Evolutionary conservation across 2,113 vertebrate species (phyloP), one percentile per base, ranked within the genome.

Genomic region (Anarrhichthys ocellatus): DNA sequence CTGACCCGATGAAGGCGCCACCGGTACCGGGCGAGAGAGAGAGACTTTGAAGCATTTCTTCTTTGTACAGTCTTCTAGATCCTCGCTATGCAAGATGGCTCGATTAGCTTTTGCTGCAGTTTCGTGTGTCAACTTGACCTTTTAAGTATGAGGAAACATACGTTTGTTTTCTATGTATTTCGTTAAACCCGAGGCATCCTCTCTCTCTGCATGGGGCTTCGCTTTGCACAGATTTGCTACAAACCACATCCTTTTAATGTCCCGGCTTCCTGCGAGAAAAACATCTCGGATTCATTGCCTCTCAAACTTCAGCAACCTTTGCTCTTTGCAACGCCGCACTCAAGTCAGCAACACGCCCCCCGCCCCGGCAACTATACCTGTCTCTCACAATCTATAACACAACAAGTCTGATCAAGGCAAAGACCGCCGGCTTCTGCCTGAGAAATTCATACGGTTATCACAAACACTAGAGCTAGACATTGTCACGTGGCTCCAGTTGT

Each of bases 171-270:
- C 61, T 59, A 54, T 81, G 46, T 5, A 14, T 46, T 46, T 46
- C 5, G 44, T 34, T 34, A 5, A 34, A 59, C 48, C 48, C 22
- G 59, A 22, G n/a, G 42, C 63, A 24, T 44, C 56, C 48, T 67
- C 6, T 34, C 44, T 9, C 48, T 62, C 10, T 82, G 24, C 32
- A 24, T 20, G 32, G 36, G 65, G 73, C 56, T 27, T 20, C 14
- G 42, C 32, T 64, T 14, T 81, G 81, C 64, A 73, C 46, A 69
- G 71, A 34, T 72, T 67, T 86, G 82, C 81, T 81, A 50, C 66
- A 86, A 78, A 80, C 88, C 83, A 87, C 91, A 85, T 88, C 88
- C 83, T 92, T 9, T 9, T 74, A 46, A 46, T 46, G 34, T 34
- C 34, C 34, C 34, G n/a, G n/a, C 34, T 34, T 34, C 34, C 34